Evolutionary conservation across 2,888 invertebrate genomes (phyloP).

Genomic region (Brachyptera risi): DNA sequence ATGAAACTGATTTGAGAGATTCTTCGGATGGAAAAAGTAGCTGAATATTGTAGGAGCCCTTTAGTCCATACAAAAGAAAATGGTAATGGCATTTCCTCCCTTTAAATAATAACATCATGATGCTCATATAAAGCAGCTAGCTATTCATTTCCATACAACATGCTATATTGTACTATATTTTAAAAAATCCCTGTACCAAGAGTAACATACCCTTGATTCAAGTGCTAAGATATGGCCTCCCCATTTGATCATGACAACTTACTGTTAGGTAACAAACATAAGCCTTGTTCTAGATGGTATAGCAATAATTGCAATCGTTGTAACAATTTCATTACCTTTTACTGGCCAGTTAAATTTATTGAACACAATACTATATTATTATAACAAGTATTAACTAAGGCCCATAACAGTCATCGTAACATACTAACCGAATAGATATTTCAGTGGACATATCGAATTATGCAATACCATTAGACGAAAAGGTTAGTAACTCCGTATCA

Average conservation of each 20-base stretch:
- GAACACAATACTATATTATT: slow-evolving; percentile 3
- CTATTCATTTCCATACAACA: slow-evolving; percentile 62
- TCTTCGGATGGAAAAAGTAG: slow-evolving; percentile 9
- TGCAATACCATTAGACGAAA: slow-evolving; percentile 32
- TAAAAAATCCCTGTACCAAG: slow-evolving; percentile 51
- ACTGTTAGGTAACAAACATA: too few species aligned
- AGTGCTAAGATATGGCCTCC: slow-evolving; percentile 30
- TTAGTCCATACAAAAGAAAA: slow-evolving; percentile 20
- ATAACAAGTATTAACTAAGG: slow-evolving; percentile 15
- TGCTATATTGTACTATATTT: slow-evolving; percentile 52
- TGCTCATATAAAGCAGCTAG: slow-evolving; percentile 67
- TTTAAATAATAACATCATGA: slow-evolving; percentile 65
- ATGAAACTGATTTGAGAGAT: slow-evolving; percentile 21
- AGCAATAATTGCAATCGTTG: slow-evolving; percentile 24
- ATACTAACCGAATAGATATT: slow-evolving; percentile 10
- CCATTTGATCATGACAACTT: too few species aligned
- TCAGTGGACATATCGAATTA: slow-evolving; percentile 14
- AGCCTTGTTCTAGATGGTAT: slow-evolving; percentile 21
- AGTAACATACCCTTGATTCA: slow-evolving; percentile 42
- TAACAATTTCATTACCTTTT: slow-evolving; percentile 18
- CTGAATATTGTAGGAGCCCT: slow-evolving; percentile 17
- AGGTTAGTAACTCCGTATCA: slow-evolving; percentile 18
- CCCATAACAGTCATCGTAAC: slow-evolving; percentile 12
- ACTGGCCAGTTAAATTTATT: slow-evolving; percentile 19
- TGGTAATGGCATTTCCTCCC: slow-evolving; percentile 39